Base-by-base conservation (phyloP, 1,140 invertebrate genomes). In the Pemphigus obesinymphae region DNA sequence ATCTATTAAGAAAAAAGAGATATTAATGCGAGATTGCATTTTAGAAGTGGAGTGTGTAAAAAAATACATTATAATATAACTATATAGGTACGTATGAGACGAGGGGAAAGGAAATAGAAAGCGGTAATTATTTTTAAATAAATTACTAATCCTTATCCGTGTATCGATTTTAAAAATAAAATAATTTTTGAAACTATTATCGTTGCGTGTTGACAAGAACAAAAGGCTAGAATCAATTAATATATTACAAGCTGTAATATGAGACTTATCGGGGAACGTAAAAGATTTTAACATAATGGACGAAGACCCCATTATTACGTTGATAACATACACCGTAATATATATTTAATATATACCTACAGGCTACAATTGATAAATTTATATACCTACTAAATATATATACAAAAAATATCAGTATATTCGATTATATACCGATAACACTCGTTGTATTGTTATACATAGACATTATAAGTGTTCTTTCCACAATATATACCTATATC, bases 191-290 rank as follows among this genome's bases (percentile, higher is more conserved):
- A n/a, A 40, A 68, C 63, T 40, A 40, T 68, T n/a, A n/a, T n/a
- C n/a, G n/a, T n/a, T n/a, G n/a, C n/a, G 31, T 68, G 34, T 68
- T n/a, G 34, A 40, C 31, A 68, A 15, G 63, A 68, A 68, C 34
- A 68, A 40, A 68, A 68, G 34, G 63, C 31, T 40, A n/a, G n/a
- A 5, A 40, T 68, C 63, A 68, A 68, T 68, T 68, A 40, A 68
- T 68, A 40, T 68, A 40, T n/a, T n/a, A n/a, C n/a, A n/a, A n/a
- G n/a, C n/a, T n/a, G n/a, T n/a, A 68, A 13, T 13, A 23, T 37
- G 20, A 66, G 29, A 34, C 61, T 3, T 40, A 8, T 8, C 3
- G 37, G 8, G 31, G 26, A 34, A 34, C 61, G 31, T 66, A 66
- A 66, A 66, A 23, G 29, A 66, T 17, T 66, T 66, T 66, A 34